Evolutionary conservation across 2,888 invertebrate species (phyloP).

Genomic region (Dioctria linearis): DNA sequence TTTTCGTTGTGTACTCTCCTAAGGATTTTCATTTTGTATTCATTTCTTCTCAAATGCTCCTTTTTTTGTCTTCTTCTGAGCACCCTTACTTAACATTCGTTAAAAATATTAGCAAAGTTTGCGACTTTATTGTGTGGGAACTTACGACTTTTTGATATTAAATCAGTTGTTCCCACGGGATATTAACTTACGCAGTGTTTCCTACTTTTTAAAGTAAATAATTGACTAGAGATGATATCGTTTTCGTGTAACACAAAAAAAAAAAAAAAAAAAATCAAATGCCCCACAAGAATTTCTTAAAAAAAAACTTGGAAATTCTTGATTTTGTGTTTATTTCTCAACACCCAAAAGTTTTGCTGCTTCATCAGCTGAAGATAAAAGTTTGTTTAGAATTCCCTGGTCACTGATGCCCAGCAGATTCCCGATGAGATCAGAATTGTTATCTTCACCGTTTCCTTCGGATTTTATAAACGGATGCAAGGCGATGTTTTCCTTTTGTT

Average conservation of each 20-base stretch:
- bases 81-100: neutral
- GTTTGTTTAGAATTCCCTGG: slow-evolving; percentile 86
- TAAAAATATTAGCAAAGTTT: slow-evolving; percentile 41
- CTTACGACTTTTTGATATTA: slow-evolving; percentile 9
- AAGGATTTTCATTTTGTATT: slow-evolving; percentile 23
- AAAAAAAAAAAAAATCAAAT: slow-evolving; percentile 19
- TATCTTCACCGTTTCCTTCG: slow-evolving; percentile 60
- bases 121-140: slow-evolving; percentile 35
- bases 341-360: slow-evolving; percentile 91
- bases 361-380: slow-evolving; percentile 86
- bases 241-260: slow-evolving; percentile 10
- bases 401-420: slow-evolving; percentile 91
- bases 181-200: slow-evolving; percentile 37
- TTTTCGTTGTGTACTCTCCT: slow-evolving; percentile 27
- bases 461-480: slow-evolving; percentile 57
- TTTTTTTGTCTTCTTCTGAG: neutral
- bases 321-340: slow-evolving; percentile 73
- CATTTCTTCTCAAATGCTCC: neutral
- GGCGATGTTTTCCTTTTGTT: slow-evolving; percentile 66
- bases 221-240: slow-evolving; percentile 53
- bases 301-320: neutral
- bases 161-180: slow-evolving; percentile 7
- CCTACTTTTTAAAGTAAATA: slow-evolving; percentile 46
- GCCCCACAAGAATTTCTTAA: neutral
- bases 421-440: slow-evolving; percentile 84